Evolutionary conservation across 2,797 vertebrate genomes (phyloP).

Genomic region (Parauchenoglanis ngamensis): DNA sequence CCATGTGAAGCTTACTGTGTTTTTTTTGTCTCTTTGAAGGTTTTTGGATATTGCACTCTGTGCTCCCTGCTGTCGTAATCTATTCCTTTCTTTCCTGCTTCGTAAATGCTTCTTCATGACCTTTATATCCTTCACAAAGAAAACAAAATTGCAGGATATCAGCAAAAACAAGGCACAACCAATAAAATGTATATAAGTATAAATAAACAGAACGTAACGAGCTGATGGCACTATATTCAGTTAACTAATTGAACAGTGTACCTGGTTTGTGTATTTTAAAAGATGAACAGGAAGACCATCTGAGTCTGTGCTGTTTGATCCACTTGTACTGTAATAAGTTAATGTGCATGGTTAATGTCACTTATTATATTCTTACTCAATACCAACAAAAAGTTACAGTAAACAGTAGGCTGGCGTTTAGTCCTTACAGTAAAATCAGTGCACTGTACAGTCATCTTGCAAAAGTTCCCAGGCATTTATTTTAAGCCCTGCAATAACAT

Average conservation of each 20-base stretch:
- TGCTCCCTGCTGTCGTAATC: conserved; percentile 57
- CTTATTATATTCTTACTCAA: not conserved
- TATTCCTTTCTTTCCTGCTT: conserved; percentile 78
- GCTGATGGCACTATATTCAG: not conserved
- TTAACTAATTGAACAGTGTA: conserved; percentile 52
- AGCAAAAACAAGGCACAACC: not conserved
- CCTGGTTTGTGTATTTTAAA: conserved; percentile 56
- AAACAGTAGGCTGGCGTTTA: not conserved
- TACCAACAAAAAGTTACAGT: not conserved
- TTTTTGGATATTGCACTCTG: conserved; percentile 51
- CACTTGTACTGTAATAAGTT: conserved; percentile 81
- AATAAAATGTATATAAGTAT: not conserved
- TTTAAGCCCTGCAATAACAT: not conserved
- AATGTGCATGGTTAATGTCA: conserved; percentile 15
- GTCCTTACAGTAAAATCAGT: not conserved
- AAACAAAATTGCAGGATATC: not conserved
- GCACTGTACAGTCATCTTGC: not conserved
- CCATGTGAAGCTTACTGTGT: conserved; percentile 33
- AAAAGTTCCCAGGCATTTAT: not conserved
- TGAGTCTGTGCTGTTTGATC: conserved; percentile 89
- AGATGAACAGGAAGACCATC: conserved; percentile 79
- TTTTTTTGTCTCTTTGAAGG: conserved; percentile 45
- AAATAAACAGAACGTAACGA: not conserved
- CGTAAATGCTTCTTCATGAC: conserved; percentile 73
- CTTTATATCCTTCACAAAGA: conserved; percentile 57